These are phyloP conservation scores for Torymus tubicola DNA, from an alignment of 2,888 invertebrate species.

Conservation along the genomic window DNA sequence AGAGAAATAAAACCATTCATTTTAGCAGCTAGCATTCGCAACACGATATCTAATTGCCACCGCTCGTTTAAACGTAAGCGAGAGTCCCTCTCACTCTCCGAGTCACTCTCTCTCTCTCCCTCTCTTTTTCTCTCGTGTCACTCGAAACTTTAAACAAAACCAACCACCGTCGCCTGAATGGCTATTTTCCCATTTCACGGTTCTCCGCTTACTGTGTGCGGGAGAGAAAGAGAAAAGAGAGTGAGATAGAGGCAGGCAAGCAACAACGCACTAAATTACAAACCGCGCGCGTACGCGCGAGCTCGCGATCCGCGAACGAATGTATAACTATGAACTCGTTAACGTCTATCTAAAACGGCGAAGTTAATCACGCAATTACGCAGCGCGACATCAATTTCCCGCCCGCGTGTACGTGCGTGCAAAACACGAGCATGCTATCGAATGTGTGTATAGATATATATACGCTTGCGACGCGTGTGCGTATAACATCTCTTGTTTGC, in stretches of 20 bases:
- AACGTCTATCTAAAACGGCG: slow-evolving; percentile 31
- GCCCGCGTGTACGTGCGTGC: background rate
- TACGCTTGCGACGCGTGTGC: background rate
- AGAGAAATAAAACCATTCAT: slow-evolving; percentile 27
- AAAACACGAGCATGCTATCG: slow-evolving; percentile 5
- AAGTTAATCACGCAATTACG: slow-evolving; percentile 44
- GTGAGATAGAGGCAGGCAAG: background rate
- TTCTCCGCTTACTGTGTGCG: slow-evolving; percentile 33
- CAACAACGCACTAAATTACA: slow-evolving; percentile 30
- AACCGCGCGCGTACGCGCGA: slow-evolving; percentile 27
- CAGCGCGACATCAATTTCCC: slow-evolving; percentile 41
- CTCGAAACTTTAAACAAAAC: slow-evolving; percentile 51
- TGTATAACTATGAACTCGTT: slow-evolving; percentile 48
- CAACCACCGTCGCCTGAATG: slow-evolving; percentile 24
- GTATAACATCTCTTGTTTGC: background rate
- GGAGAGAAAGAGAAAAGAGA: background rate
- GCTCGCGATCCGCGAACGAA: slow-evolving; percentile 22
- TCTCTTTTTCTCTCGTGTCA: slow-evolving; percentile 28
- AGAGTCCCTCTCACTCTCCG: background rate
- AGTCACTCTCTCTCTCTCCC: background rate
- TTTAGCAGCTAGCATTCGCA: slow-evolving; percentile 12
- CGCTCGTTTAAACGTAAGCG: slow-evolving; percentile 17
- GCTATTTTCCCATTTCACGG: slow-evolving; percentile 49
- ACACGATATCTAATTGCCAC: slow-evolving; percentile 41
- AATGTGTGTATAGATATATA: background rate